Base-by-base conservation (phyloP, 2,888 invertebrate genomes). In the Sthenelais limicola region DNA sequence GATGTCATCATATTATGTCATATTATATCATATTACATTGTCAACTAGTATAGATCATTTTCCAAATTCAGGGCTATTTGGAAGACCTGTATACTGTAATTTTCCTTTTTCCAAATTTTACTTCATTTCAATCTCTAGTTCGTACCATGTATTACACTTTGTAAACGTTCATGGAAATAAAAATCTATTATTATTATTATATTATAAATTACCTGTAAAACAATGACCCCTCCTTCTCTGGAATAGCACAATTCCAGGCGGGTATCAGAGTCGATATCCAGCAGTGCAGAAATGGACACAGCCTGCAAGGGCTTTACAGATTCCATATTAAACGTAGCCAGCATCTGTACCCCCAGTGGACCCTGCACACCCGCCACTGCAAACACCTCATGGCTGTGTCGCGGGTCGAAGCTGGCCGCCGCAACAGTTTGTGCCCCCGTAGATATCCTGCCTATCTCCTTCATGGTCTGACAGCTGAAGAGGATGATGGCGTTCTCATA, bases 401-500 rank as follows among this genome's bases (percentile, higher is more conserved):
- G n/a, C 3, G 62, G 62, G 24, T 62, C 62, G 24, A 62, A 62
- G 4, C 38, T 43, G n/a, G 43, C 62, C 1, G 62, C 62, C 1
- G 62, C 62, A 7, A 62, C 43, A 1, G 24, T 24, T 12, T 38
- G 38, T n/a, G n/a, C n/a, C 3, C 62, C 62, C 5, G 43, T 28
- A 3, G n/a, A 26, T 2, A 62, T 43, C 38, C 62, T 18, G 62
- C 24, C 35, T 12, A 62, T 43, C 38, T 62, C 62, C 3, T 15
- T 7, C 38, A 18, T 35, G 4, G 38, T 38, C 2, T 12, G 9
- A 24, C 38, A 38, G 38, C 43, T 21, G 21, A 38, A 62, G 35
- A 62, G 35, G 38, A 62, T 24, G 18, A 62, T 43, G 3, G 26
- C 62, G 38, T 38, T 62, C 62, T 62, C 62, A n/a, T 21, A 62